Evolutionary conservation across 2,113 vertebrate genomes (phyloP).

Genomic region (Chaetops frenatus): DNA sequence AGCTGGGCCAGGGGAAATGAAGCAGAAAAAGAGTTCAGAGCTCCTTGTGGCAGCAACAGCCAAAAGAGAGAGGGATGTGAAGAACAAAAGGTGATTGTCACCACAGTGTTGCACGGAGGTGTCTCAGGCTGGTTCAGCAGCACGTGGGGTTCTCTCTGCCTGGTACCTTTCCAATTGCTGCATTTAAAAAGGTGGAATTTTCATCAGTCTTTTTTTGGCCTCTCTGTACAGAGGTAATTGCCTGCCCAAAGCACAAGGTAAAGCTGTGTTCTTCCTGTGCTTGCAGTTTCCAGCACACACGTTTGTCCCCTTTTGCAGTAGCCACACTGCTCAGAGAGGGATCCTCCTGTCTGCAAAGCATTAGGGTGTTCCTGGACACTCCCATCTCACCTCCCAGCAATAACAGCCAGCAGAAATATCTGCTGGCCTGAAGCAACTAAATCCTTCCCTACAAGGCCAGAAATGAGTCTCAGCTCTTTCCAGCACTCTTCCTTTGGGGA

Average conservation of each 20-base stretch:
- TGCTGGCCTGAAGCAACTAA: background rate
- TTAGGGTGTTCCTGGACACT: background rate
- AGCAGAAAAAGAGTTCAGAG: background rate
- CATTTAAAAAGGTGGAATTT: background rate
- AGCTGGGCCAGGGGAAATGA: background rate
- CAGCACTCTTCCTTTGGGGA: background rate
- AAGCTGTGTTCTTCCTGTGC: background rate
- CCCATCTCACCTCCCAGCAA: background rate
- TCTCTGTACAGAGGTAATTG: background rate
- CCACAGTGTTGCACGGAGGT: background rate
- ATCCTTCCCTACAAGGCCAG: background rate
- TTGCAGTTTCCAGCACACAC: background rate
- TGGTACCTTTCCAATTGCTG: background rate
- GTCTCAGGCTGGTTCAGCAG: background rate
- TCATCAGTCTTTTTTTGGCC: background rate
- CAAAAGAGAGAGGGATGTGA: background rate
- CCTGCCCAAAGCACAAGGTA: background rate
- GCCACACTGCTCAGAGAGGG: background rate
- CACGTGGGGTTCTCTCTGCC: background rate
- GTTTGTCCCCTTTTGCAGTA: background rate
- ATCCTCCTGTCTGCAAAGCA: background rate
- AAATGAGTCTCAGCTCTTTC: background rate
- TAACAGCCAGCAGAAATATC: background rate
- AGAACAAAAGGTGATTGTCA: conserved; percentile 23
- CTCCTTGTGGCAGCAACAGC: background rate